Base-by-base conservation (phyloP, 2,797 vertebrate species). In the Furcifer pardalis region DNA sequence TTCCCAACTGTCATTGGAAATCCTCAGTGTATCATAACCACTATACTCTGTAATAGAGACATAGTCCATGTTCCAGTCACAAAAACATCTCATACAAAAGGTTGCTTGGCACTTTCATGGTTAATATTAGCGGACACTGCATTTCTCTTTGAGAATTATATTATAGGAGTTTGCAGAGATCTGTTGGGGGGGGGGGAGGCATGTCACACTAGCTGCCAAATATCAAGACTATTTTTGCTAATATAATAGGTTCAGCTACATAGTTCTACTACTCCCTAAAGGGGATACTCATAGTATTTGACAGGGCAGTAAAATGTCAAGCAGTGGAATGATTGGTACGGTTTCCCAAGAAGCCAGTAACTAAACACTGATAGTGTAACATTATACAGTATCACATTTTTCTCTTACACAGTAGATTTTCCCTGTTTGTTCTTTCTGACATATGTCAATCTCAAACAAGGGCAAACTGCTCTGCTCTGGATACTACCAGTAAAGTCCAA, bases 1-100 rank as follows among this genome's bases (percentile, higher is more conserved):
- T 86, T 86, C 82, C 86, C 92, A 93, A 90, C 92, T 90, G 91
- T 93, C 93, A 90, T 91, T 69, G 87, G 90, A 87, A 89, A 93
- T 94, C 90, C 91, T 92, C 66, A 56, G 84, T 85, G 87, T 37
- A 0, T 91, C 91, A 89, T 89, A 84, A 90, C 75, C 81, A 49
- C 87, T 85, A 85, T 30, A 77, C 86, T 73, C 90, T 87, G 68
- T 81, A 91, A 83, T 84, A 89, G 82, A 89, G 91, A 84, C 86
- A 56, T 56, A 56, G 17, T 56, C 52, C 19, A 91, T 90, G 91
- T 90, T 88, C 79, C 66, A 83, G 73, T 78, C 35, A 0, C 65
- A 77, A 84, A 65, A 59, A 21, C 84, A 88, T 37, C 85, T 89
- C 89, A n/a, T 60, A 84, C 0, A n/a, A 71, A 44, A 84, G n/a